These are phyloP conservation scores for Dolichallabes microphthalmus DNA, from an alignment of 2,113 vertebrate genomes.

Conservation along the genomic window DNA sequence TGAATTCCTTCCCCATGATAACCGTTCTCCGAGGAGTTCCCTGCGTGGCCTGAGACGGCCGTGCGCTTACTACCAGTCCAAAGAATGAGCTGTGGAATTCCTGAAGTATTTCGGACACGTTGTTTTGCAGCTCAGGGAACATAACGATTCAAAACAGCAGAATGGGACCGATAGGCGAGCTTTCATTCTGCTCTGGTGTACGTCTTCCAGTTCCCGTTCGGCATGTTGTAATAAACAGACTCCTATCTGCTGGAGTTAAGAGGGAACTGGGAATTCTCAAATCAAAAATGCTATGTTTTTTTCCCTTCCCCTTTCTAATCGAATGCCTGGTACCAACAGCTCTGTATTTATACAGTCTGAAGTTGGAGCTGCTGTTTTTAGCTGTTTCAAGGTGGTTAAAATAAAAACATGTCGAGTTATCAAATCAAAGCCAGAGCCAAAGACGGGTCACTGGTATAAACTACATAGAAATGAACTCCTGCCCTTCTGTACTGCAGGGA, in stretches of 20 bases:
- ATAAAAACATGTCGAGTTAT: conserved; percentile 42
- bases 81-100: conserved; percentile 62
- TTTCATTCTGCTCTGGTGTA: conserved; percentile 41
- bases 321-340: conserved; percentile 70
- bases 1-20: conserved; percentile 71
- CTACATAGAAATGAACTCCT: conserved; percentile 17
- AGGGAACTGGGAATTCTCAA: conserved; percentile 62
- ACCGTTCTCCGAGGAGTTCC: conserved; percentile 44
- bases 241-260: conserved; percentile 37
- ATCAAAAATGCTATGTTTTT: conserved; percentile 46
- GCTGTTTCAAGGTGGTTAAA: conserved; percentile 32
- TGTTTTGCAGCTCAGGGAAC: conserved; percentile 57
- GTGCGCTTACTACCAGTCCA: conserved; percentile 16
- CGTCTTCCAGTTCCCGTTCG: conserved; percentile 40
- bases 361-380: conserved; percentile 32
- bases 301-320: conserved; percentile 51
- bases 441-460: conserved; percentile 19
- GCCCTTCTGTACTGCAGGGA: not conserved
- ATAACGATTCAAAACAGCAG: conserved; percentile 57
- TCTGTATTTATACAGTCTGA: conserved; percentile 64
- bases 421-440: conserved; percentile 29
- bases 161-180: conserved; percentile 52
- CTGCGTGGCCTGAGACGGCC: conserved; percentile 14
- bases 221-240: conserved; percentile 56
- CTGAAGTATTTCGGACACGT: conserved; percentile 50